Evolutionary conservation across 2,113 vertebrate genomes (phyloP).

Genomic region (Dromas ardeola): DNA sequence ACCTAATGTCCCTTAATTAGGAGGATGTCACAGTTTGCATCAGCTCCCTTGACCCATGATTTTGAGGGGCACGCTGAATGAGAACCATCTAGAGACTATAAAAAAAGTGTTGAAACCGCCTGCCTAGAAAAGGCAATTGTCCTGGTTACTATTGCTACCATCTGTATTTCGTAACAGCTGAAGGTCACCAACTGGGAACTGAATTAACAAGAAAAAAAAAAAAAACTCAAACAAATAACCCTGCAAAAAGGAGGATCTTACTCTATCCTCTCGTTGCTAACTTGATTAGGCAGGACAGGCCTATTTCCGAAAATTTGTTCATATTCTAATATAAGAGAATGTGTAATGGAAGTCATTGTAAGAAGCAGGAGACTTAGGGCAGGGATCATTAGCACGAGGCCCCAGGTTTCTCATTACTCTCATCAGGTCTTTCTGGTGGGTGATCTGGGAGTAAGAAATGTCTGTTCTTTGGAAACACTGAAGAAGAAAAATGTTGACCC

Average conservation of each 20-base stretch:
- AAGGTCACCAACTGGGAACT: not conserved
- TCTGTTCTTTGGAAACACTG: not conserved
- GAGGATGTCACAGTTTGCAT: not conserved
- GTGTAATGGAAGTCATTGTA: not conserved
- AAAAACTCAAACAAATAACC: not conserved
- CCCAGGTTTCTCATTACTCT: not conserved
- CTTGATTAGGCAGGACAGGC: not conserved
- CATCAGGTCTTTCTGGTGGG: not conserved
- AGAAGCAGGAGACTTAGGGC: not conserved
- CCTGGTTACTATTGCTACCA: not conserved
- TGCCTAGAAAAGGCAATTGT: not conserved
- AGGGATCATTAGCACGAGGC: not conserved
- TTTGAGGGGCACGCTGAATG: not conserved
- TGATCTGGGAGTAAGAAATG: not conserved
- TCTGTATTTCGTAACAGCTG: not conserved
- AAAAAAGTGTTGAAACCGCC: not conserved
- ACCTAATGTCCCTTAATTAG: not conserved
- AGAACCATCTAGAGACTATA: not conserved
- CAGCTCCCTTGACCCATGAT: not conserved
- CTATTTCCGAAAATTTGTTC: not conserved
- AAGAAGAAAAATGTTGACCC: not conserved
- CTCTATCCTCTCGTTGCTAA: not conserved
- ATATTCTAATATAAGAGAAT: not conserved
- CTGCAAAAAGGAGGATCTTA: not conserved
- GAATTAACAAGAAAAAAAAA: not conserved